These are phyloP conservation scores for Adrianichthys oophorus DNA, from an alignment of 2,797 vertebrate genomes.

Conservation along the genomic window DNA sequence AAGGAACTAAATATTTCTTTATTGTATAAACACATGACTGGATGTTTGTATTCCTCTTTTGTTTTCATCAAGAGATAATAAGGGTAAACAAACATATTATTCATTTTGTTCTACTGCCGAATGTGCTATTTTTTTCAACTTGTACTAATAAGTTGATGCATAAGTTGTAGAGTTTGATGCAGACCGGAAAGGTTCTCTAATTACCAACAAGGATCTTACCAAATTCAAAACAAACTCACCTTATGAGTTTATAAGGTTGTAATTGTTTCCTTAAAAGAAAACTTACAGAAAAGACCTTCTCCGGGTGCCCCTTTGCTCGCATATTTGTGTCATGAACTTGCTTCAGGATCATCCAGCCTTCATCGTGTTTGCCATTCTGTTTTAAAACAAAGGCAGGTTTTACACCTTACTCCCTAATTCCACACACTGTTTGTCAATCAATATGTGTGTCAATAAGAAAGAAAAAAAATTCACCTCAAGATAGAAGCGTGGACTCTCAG, in stretches of 20 bases:
- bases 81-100: too few species aligned
- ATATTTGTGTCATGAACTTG: slow-evolving; percentile 98
- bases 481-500: slow-evolving; percentile 96
- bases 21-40: too few species aligned
- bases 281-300: slow-evolving; percentile 94
- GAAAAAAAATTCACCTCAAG: slow-evolving; percentile 82
- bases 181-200: neutral
- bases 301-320: slow-evolving; percentile 93
- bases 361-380: slow-evolving; percentile 96
- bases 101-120: too few species aligned
- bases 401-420: too few species aligned
- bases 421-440: neutral
- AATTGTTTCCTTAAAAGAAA: neutral
- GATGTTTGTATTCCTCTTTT: too few species aligned
- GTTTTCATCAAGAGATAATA: too few species aligned
- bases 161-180: neutral
- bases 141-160: neutral
- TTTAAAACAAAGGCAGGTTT: neutral
- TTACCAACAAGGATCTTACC: neutral
- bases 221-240: neutral
- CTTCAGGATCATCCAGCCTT: slow-evolving; percentile 98
- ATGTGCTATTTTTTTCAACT: neutral
- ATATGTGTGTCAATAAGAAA: neutral
- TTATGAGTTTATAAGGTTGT: neutral
- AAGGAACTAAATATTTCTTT: too few species aligned